Conservation (phyloP, 2,113 vertebrate species). For the Artemisiospiza belli region DNA sequence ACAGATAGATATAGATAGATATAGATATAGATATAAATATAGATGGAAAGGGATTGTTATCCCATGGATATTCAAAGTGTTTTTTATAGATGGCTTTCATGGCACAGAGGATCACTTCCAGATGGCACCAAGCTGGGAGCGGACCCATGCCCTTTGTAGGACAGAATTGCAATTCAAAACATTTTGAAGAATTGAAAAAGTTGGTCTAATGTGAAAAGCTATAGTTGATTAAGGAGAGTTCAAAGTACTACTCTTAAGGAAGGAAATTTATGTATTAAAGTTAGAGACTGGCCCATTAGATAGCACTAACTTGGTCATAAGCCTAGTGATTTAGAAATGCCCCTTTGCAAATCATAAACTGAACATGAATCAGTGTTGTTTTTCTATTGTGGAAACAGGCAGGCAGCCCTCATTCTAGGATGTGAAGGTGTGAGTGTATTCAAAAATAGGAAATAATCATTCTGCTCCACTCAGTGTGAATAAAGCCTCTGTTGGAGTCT, state of each 20-base stretch:
- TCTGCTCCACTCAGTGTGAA: not conserved
- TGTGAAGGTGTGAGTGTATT: not conserved
- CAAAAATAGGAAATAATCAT: not conserved
- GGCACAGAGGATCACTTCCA: not conserved
- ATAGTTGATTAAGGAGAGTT: not conserved
- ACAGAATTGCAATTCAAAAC: not conserved
- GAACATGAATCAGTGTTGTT: not conserved
- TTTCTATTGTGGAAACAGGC: not conserved
- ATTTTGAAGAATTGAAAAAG: not conserved
- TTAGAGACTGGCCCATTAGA: not conserved
- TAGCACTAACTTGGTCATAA: not conserved
- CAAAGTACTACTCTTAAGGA: not conserved
- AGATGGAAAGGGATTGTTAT: not conserved
- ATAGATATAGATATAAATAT: no score
- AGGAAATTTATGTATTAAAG: not conserved
- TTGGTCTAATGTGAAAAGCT: not conserved
- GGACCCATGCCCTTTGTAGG: not conserved
- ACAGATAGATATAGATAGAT: no score
- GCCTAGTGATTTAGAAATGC: not conserved
- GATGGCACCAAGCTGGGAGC: not conserved
- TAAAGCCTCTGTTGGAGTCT: not conserved
- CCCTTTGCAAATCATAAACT: not conserved
- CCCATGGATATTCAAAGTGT: not conserved
- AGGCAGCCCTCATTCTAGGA: not conserved
- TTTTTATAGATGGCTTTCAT: not conserved